phyloP scores from a whole-genome alignment of 2,888 invertebrate species.

The Lasioglossum villosulum region DNA sequence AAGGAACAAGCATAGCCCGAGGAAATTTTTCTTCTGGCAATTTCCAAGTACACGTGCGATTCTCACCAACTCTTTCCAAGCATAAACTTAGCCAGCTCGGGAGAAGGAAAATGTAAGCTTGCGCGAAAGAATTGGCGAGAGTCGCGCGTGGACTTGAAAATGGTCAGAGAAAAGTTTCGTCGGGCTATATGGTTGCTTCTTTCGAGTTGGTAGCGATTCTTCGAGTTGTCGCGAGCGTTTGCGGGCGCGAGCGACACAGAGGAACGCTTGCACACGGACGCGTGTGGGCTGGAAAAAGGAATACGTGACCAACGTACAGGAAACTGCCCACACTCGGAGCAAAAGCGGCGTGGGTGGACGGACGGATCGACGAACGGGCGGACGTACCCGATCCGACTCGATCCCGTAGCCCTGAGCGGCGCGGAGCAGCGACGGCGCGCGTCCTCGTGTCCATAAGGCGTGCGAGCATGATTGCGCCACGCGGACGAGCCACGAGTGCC shows the following conservation, averaged over 20 bases:
- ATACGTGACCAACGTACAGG: slow-evolving; percentile 78
- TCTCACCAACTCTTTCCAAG: neutral
- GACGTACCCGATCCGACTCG: slow-evolving; percentile 61
- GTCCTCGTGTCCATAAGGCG: slow-evolving; percentile 36
- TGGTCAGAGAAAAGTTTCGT: neutral
- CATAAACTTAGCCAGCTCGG: neutral
- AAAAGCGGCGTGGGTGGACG: slow-evolving; percentile 72
- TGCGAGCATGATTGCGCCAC: slow-evolving; percentile 32
- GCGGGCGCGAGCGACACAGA: slow-evolving; percentile 6
- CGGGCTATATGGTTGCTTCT: neutral
- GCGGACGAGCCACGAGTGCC: slow-evolving; percentile 44
- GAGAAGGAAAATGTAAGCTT: neutral
- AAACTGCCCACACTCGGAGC: slow-evolving; percentile 77
- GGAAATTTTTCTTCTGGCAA: too few relatives aligned
- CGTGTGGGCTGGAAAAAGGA: slow-evolving; percentile 73
- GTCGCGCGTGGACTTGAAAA: neutral
- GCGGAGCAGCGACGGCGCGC: neutral
- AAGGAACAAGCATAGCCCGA: neutral
- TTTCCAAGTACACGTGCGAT: neutral
- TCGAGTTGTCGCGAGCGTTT: neutral
- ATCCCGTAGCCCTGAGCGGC: slow-evolving; percentile 42
- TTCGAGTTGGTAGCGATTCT: neutral
- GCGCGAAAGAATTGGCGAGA: neutral
- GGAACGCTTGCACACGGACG: slow-evolving; percentile 53
- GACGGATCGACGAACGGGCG: slow-evolving; percentile 65